phyloP scores from a whole-genome alignment of 2,797 vertebrate species.

The Takifugu ocellatus region DNA sequence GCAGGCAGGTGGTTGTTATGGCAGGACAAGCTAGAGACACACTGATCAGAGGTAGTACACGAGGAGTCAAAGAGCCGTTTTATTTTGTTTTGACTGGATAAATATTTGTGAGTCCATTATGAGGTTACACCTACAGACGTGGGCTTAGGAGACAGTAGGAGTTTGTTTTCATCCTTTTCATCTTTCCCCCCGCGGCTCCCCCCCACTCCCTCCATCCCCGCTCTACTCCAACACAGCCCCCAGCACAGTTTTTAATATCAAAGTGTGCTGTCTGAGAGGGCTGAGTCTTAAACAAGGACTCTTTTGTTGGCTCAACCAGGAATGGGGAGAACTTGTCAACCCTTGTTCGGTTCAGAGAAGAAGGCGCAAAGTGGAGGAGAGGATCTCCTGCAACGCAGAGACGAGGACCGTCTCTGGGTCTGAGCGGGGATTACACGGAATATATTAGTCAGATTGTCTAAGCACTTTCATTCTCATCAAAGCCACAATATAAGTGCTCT shows the following conservation, averaged over 20 bases:
- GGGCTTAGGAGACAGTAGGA: conserved; percentile 67
- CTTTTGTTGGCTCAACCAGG: conserved; percentile 69
- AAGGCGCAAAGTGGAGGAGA: conserved; percentile 55
- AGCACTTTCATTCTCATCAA: no score
- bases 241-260: conserved; percentile 77
- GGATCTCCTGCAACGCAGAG: conserved; percentile 51
- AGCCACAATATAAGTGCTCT: no score
- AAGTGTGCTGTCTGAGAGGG: conserved; percentile 72
- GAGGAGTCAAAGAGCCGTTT: conserved; percentile 67
- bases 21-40: conserved; percentile 51
- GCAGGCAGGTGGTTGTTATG: conserved; percentile 62
- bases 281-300: conserved; percentile 56
- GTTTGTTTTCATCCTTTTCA: conserved; percentile 78
- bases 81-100: conserved; percentile 80
- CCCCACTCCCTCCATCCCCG: conserved; percentile 19
- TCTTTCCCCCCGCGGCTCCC: conserved; percentile 41
- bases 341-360: conserved; percentile 64
- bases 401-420: conserved; percentile 25
- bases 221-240: neutral
- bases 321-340: conserved; percentile 66
- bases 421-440: no score
- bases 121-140: conserved; percentile 79
- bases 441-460: no score
- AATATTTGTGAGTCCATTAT: conserved; percentile 80
- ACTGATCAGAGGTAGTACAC: conserved; percentile 52